Evolutionary conservation across 2,888 invertebrate genomes (phyloP).

Genomic region (Pristionchus arcanus): DNA sequence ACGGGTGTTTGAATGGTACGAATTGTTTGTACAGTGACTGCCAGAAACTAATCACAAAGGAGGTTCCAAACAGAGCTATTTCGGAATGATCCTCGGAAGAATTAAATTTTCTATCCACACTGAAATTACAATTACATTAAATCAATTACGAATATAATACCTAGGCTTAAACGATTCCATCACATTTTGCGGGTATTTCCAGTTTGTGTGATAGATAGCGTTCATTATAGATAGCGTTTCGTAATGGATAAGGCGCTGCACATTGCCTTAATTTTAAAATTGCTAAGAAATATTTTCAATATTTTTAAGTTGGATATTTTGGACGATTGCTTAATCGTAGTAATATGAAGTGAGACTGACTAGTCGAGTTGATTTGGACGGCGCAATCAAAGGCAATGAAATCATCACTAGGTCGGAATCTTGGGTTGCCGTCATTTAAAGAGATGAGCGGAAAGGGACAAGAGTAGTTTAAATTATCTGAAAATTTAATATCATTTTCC

Average conservation of each 20-base stretch:
- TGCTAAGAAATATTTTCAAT: background rate
- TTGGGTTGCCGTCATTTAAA: background rate
- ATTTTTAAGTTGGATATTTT: no score
- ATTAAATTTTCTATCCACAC: background rate
- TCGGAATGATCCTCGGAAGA: background rate
- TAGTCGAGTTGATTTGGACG: constrained; percentile 2
- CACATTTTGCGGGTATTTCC: background rate
- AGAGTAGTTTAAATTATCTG: background rate
- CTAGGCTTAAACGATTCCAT: background rate
- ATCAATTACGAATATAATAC: background rate
- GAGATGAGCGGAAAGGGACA: background rate
- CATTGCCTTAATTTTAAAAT: background rate
- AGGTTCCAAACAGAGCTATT: background rate
- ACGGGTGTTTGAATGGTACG: background rate
- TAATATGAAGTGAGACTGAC: background rate
- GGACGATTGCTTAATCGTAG: no score
- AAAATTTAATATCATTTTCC: background rate
- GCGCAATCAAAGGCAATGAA: background rate
- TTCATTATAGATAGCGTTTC: background rate
- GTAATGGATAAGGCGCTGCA: background rate
- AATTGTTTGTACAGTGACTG: background rate
- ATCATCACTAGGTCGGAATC: background rate
- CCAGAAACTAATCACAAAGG: background rate
- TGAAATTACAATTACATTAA: background rate
- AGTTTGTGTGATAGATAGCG: background rate